Conservation (phyloP, 1,140 invertebrate species). For the Diachasmimorpha longicaudata region DNA sequence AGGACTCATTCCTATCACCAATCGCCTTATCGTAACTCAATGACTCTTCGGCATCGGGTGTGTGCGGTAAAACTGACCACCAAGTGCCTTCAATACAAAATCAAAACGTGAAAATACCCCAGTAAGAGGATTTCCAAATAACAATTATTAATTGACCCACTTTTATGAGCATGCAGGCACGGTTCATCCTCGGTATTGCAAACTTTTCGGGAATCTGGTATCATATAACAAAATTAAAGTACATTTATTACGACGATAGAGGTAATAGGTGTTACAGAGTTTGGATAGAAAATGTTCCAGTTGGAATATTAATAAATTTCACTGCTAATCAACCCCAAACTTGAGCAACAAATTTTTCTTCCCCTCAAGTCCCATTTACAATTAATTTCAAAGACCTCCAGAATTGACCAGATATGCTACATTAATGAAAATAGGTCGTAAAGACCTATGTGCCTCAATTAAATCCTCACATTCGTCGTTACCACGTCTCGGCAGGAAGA, state of each 20-base stretch:
- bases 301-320: too few relatives aligned
- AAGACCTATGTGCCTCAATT: background rate
- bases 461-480: constrained; percentile 24
- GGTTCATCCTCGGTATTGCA: background rate
- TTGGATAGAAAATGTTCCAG: too few relatives aligned
- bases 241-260: background rate
- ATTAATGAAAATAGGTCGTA: too few relatives aligned
- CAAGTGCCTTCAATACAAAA: constrained; percentile 33
- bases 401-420: too few relatives aligned
- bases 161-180: background rate
- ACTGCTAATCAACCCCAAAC: too few relatives aligned
- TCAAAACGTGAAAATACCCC: background rate
- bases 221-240: background rate
- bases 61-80: constrained; percentile 36
- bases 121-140: background rate
- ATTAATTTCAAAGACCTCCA: too few relatives aligned
- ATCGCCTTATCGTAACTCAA: background rate
- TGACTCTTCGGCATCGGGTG: constrained; percentile 6
- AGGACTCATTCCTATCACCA: background rate
- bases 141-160: background rate
- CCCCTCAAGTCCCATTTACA: too few relatives aligned
- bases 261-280: background rate
- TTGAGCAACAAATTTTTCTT: too few relatives aligned
- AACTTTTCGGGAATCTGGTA: constrained; percentile 8
- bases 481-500: constrained; percentile 45